Conservation (phyloP, 2,113 vertebrate species). For the Hemichromis elongatus region DNA sequence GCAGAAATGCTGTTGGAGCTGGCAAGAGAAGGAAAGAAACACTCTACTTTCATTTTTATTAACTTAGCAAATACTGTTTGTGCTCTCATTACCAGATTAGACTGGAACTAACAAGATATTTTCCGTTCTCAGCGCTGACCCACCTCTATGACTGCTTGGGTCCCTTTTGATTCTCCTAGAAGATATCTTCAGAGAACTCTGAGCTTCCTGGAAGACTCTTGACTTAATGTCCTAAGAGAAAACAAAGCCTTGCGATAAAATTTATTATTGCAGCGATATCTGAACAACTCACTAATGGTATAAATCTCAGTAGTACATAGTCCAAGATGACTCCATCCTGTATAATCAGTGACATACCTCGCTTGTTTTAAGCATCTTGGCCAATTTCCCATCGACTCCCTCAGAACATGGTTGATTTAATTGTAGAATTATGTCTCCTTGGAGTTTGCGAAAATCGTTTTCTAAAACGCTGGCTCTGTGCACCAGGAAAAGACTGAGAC, state of each 20-base stretch:
- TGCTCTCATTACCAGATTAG: conserved; percentile 43
- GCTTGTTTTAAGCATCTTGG: conserved; percentile 50
- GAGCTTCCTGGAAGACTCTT: conserved; percentile 43
- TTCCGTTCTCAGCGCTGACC: conserved; percentile 27
- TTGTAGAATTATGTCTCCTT: conserved; percentile 52
- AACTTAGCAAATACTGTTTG: conserved; percentile 24
- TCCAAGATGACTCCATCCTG: conserved; percentile 64
- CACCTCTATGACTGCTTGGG: conserved; percentile 43
- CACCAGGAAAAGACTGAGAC: conserved; percentile 56
- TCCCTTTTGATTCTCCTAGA: conserved; percentile 53
- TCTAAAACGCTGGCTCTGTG: conserved; percentile 58
- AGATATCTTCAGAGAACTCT: conserved; percentile 37
- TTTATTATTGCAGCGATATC: conserved; percentile 51
- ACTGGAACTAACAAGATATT: conserved; percentile 37
- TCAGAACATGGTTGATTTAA: conserved; percentile 59
- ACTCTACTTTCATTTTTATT: conserved; percentile 36
- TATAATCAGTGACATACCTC: conserved; percentile 66
- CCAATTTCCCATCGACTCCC: conserved; percentile 48
- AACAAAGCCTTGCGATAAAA: conserved; percentile 50
- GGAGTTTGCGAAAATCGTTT: conserved; percentile 55
- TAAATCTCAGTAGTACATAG: conserved; percentile 58
- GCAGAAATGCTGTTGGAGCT: conserved; percentile 58
- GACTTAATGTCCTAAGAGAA: conserved; percentile 56
- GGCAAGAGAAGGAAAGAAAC: conserved; percentile 35
- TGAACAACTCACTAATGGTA: conserved; percentile 44